Percentiles rank a stretch among this genome's conserved stretches.
These are phyloP conservation scores for Xiphophorus couchianus DNA, from an alignment of 2,113 vertebrate genomes.

Conservation along the genomic window DNA sequence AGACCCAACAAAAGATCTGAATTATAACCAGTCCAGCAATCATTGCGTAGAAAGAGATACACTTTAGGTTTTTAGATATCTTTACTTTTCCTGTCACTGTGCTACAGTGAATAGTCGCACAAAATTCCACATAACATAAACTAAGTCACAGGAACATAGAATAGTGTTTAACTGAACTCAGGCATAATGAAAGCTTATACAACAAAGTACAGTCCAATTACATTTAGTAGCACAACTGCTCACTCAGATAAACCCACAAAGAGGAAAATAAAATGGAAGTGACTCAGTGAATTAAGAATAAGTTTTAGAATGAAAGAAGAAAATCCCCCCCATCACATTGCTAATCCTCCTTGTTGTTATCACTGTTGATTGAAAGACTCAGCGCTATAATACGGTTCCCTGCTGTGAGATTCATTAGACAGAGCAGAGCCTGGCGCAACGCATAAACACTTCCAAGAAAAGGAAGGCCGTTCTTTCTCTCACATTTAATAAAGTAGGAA, in stretches of 20 bases:
- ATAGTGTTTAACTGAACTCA: neutral
- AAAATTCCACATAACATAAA: neutral
- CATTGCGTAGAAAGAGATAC: too few relatives aligned
- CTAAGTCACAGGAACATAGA: neutral
- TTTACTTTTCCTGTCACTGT: neutral
- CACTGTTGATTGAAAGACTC: constrained; percentile 71
- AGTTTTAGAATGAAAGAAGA: constrained; percentile 23
- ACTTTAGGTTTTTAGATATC: too few relatives aligned
- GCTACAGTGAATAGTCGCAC: constrained; percentile 12
- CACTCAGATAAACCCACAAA: neutral
- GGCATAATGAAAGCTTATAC: neutral
- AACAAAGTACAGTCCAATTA: neutral
- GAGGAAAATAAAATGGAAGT: neutral
- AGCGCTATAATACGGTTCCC: constrained; percentile 60
- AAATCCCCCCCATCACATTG: constrained; percentile 33
- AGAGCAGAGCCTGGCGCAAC: constrained; percentile 35
- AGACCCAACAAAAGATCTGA: too few relatives aligned
- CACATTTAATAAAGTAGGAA: constrained; percentile 42
- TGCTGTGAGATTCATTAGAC: constrained; percentile 60
- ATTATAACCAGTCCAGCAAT: too few relatives aligned
- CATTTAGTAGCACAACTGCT: constrained; percentile 4
- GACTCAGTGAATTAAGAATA: constrained; percentile 34
- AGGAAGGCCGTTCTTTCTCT: constrained; percentile 9
- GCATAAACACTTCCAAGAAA: constrained; percentile 68
- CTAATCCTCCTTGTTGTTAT: constrained; percentile 70